These are phyloP conservation scores for Poecilia latipinna DNA, from an alignment of 2,113 vertebrate species.

Conservation along the genomic window DNA sequence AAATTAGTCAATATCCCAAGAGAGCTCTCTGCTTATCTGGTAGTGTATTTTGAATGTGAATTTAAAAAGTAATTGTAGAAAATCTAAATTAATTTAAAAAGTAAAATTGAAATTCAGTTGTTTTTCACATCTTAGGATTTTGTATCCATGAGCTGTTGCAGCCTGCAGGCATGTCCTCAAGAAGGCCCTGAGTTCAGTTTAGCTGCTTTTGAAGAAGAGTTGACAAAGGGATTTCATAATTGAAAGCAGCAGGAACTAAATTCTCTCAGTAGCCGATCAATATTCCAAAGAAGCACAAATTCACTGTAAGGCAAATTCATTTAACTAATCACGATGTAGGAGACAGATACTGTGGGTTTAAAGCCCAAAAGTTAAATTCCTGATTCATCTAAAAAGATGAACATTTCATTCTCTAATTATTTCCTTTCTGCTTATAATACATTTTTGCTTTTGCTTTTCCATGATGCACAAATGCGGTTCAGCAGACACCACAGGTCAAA, in stretches of 20 bases:
- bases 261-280: conserved; percentile 59
- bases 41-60: background rate
- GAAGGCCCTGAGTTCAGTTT: conserved; percentile 40
- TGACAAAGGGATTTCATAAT: conserved; percentile 59
- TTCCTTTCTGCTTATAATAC: background rate
- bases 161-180: conserved; percentile 53
- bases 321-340: conserved; percentile 37
- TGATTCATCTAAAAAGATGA: conserved; percentile 4
- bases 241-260: conserved; percentile 62
- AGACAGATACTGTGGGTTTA: conserved; percentile 8
- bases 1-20: background rate
- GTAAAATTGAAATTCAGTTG: conserved; percentile 26
- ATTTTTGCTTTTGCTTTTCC: conserved; percentile 10
- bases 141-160: conserved; percentile 26
- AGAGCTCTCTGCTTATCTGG: background rate
- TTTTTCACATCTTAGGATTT: conserved; percentile 36
- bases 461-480: conserved; percentile 38
- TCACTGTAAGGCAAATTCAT: conserved; percentile 23
- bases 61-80: conserved; percentile 10
- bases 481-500: conserved; percentile 53
- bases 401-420: background rate
- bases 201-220: conserved; percentile 56
- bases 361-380: conserved; percentile 17
- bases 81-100: conserved; percentile 8
- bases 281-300: conserved; percentile 54